Percentiles rank a stretch among this genome's conserved stretches.
These are phyloP conservation scores for Scleropages formosus DNA, from an alignment of 2,797 vertebrate species.

Conservation along the genomic window DNA sequence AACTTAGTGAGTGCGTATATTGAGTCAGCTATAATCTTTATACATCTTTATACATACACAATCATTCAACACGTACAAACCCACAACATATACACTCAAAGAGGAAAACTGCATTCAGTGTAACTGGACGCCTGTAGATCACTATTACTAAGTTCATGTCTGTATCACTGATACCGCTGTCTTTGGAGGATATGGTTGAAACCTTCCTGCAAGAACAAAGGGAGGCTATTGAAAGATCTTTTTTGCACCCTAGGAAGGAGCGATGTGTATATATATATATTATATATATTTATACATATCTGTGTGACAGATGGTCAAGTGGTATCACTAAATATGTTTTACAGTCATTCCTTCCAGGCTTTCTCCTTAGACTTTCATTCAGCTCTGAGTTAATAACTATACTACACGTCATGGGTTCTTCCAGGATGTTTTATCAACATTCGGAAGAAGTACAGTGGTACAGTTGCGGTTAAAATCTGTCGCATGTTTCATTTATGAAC, in stretches of 20 bases:
- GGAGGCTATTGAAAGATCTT: not conserved
- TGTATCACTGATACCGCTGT: no score
- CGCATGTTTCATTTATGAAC: not conserved
- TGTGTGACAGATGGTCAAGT: not conserved
- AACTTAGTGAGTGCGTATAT: no score
- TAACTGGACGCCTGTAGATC: no score
- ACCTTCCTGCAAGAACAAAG: no score
- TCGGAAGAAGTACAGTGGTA: not conserved
- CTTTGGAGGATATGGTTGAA: no score
- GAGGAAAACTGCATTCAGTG: no score
- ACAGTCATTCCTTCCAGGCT: not conserved
- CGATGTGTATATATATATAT: not conserved
- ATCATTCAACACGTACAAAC: no score
- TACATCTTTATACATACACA: no score
- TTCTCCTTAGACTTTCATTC: not conserved
- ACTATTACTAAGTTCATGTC: no score
- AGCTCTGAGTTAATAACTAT: not conserved
- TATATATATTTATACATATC: not conserved
- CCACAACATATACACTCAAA: no score
- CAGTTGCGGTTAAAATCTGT: constrained; percentile 29
- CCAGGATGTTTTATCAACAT: constrained; percentile 12
- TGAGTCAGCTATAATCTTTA: no score
- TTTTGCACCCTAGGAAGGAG: not conserved
- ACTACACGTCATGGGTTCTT: not conserved
- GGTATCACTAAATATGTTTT: not conserved